Evolutionary conservation across 1,140 invertebrate genomes (phyloP).

Genomic region (Drosophila mauritiana): DNA sequence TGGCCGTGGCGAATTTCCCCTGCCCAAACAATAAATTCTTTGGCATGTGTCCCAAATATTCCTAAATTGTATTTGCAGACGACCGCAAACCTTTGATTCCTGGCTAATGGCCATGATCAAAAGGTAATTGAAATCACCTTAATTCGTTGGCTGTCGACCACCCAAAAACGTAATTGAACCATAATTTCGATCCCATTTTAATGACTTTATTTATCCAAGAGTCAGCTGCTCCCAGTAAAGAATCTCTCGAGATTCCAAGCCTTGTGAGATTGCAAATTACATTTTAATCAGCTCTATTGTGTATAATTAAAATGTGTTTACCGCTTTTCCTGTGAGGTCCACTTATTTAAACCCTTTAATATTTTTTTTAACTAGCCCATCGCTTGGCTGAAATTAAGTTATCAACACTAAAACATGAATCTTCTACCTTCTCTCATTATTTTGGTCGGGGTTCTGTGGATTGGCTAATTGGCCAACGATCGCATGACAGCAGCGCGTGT

Average conservation of each 20-base stretch:
- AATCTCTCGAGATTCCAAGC: constrained; percentile 1
- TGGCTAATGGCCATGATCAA: constrained; percentile 51
- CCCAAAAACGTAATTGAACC: constrained; percentile 77
- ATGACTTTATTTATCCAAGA: constrained; percentile 72
- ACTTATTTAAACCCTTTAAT: constrained; percentile 20
- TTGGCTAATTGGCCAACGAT: constrained; percentile 37
- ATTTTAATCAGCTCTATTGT: constrained; percentile 79
- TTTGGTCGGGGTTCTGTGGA: constrained; percentile 12
- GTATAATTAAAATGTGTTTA: constrained; percentile 80
- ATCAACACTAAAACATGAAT: constrained; percentile 69
- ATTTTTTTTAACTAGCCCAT: constrained; percentile 54
- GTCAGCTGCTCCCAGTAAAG: constrained; percentile 15
- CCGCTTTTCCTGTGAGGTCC: constrained; percentile 66
- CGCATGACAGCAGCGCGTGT: constrained; percentile 57
- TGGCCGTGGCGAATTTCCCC: constrained; percentile 58
- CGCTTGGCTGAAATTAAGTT: constrained; percentile 64
- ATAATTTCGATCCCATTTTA: constrained; percentile 82
- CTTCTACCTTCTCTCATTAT: constrained; percentile 24
- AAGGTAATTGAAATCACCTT: constrained; percentile 65
- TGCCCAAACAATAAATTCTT: constrained; percentile 9
- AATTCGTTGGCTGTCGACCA: constrained; percentile 53
- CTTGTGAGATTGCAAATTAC: constrained; percentile 55
- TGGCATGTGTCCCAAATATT: constrained; percentile 50
- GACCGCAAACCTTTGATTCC: constrained; percentile 27
- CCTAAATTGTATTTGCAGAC: constrained; percentile 19